These are phyloP conservation scores for Tenebrosternarchus preto DNA, from an alignment of 2,113 vertebrate genomes.

Conservation along the genomic window DNA sequence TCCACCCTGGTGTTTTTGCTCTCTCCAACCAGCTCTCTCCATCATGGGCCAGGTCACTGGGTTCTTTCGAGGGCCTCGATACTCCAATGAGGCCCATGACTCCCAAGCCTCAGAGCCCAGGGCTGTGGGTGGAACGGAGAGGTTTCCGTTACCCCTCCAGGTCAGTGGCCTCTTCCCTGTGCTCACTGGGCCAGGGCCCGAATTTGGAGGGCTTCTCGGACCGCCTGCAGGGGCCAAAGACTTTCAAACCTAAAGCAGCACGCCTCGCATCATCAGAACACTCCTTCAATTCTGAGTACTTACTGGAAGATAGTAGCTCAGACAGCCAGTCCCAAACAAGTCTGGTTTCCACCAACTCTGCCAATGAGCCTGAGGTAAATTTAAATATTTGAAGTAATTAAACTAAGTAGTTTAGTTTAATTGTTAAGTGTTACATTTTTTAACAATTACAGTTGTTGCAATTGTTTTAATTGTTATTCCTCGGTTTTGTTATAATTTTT, in stretches of 20 bases:
- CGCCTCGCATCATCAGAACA: constrained; percentile 71
- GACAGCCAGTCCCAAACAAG: constrained; percentile 67
- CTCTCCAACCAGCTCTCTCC: constrained; percentile 37
- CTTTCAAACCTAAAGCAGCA: constrained; percentile 67
- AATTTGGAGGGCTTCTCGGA: constrained; percentile 62
- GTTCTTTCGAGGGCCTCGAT: constrained; percentile 64
- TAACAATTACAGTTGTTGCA: no score
- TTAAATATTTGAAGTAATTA: not conserved
- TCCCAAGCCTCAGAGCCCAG: constrained; percentile 79
- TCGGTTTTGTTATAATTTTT: no score
- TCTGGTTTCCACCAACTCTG: constrained; percentile 65
- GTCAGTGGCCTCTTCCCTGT: constrained; percentile 71
- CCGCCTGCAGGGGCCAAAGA: constrained; percentile 65
- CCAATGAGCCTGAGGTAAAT: constrained; percentile 78
- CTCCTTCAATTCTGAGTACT: constrained; percentile 65
- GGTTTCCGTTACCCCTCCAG: constrained; percentile 68
- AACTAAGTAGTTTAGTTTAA: no score
- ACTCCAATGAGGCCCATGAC: constrained; percentile 79
- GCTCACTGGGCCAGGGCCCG: constrained; percentile 73
- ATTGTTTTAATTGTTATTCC: no score
- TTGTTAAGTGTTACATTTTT: no score
- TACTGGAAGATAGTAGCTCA: constrained; percentile 68
- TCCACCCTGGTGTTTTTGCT: constrained; percentile 49
- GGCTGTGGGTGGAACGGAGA: constrained; percentile 57
- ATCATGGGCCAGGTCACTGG: constrained; percentile 64